phyloP scores from a whole-genome alignment of 2,113 vertebrate species.

The Hipposideros armiger region DNA sequence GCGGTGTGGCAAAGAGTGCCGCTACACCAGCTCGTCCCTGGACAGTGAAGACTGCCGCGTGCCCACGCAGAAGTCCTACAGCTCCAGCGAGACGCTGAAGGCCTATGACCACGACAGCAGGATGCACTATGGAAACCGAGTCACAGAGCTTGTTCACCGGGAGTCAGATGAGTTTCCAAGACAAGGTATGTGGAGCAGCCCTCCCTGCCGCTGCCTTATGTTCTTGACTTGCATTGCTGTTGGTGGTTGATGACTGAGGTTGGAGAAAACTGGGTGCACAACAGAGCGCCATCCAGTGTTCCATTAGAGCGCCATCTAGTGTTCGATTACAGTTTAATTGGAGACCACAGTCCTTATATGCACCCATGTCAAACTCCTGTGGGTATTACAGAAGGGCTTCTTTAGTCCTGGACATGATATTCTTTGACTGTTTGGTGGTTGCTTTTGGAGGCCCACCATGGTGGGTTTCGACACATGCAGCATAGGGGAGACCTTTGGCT shows the following conservation, averaged over 20 bases:
- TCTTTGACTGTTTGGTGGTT: background rate
- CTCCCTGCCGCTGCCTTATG: accelerated
- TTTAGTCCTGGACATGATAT: background rate
- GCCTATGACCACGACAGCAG: conserved; percentile 96
- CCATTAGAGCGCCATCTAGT: background rate
- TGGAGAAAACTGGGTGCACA: background rate
- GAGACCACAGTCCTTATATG: background rate
- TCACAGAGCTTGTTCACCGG: conserved; percentile 96
- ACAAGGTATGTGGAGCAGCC: conserved; percentile 90
- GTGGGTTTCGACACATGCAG: background rate
- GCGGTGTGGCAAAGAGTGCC: conserved; percentile 94
- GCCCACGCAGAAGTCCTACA: conserved; percentile 98
- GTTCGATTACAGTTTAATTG: background rate
- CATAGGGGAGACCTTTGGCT: background rate
- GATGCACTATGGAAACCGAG: conserved; percentile 95
- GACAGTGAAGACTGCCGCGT: conserved; percentile 96
- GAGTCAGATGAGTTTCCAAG: conserved; percentile 97
- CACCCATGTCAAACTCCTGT: background rate
- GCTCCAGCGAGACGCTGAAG: conserved; percentile 98
- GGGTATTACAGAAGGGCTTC: background rate
- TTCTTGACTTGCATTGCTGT: background rate
- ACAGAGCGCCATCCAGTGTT: no score
- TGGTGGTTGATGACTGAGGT: accelerated
- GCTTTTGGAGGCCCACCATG: background rate
- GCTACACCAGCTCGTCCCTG: conserved; percentile 95